Conservation (phyloP, 2,113 vertebrate genomes). For the Gobio gobio region DNA sequence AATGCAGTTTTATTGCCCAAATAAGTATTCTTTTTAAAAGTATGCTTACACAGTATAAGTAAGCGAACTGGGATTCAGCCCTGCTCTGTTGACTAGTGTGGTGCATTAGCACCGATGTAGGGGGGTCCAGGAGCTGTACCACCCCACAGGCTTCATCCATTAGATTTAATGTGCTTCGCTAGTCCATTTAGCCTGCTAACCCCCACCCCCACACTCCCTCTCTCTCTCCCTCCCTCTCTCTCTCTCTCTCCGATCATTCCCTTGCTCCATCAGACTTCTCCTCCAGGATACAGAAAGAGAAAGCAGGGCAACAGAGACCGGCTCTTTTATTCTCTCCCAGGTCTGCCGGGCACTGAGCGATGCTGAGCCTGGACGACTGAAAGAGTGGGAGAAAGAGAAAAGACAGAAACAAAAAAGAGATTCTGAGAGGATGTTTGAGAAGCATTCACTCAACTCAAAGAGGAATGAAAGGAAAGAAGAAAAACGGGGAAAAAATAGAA, state of each 20-base stretch:
- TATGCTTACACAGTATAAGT: background rate
- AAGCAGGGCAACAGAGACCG: background rate
- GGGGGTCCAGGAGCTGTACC: slow-evolving; percentile 27
- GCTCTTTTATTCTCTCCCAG: slow-evolving; percentile 2
- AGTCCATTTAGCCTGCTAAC: slow-evolving; percentile 56
- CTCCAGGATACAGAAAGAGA: slow-evolving; percentile 1
- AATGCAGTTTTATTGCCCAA: background rate
- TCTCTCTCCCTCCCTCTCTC: background rate
- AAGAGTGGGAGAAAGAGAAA: slow-evolving; percentile 18
- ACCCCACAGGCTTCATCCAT: slow-evolving; percentile 68
- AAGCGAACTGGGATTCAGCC: background rate
- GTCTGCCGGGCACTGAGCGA: background rate
- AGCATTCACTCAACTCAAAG: background rate
- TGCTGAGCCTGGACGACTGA: slow-evolving; percentile 9
- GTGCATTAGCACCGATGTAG: slow-evolving; percentile 65
- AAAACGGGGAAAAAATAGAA: background rate
- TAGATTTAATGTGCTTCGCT: slow-evolving; percentile 70
- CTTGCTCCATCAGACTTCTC: background rate
- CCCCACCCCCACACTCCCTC: slow-evolving; percentile 20
- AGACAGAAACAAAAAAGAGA: background rate
- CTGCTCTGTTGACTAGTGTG: slow-evolving; percentile 36
- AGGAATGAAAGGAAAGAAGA: slow-evolving; percentile 22
- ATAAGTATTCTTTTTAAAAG: background rate
- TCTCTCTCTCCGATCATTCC: background rate
- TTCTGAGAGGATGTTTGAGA: slow-evolving; percentile 3